phyloP scores from a whole-genome alignment of 1,140 invertebrate genomes.

The Trachelipus rathkii region DNA sequence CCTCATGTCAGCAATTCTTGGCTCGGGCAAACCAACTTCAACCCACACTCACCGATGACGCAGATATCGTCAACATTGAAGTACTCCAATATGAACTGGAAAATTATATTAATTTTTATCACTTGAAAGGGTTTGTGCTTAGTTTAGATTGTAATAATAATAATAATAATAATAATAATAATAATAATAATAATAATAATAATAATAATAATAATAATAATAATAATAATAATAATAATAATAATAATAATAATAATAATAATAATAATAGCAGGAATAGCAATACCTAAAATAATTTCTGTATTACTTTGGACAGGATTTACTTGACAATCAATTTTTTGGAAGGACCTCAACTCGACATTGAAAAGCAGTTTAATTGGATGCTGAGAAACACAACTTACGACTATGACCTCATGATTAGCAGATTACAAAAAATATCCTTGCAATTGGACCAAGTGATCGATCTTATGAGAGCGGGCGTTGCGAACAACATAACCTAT shows the following conservation, averaged over 20 bases:
- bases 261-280: no score
- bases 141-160: no score
- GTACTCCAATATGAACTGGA: constrained; percentile 19
- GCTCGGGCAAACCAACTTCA: not conserved
- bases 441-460: constrained; percentile 46
- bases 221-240: no score
- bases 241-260: no score
- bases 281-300: no score
- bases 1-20: constrained; percentile 12
- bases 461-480: constrained; percentile 45
- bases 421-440: constrained; percentile 28
- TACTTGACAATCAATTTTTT: constrained; percentile 44
- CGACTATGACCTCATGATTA: constrained; percentile 42
- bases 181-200: no score
- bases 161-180: no score
- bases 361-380: constrained; percentile 45
- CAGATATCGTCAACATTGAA: constrained; percentile 20
- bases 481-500: constrained; percentile 39
- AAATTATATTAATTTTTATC: constrained; percentile 18
- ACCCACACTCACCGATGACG: constrained; percentile 16
- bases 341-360: constrained; percentile 46
- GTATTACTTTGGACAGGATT: constrained; percentile 25
- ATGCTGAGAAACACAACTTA: constrained; percentile 32
- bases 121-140: constrained; percentile 7
- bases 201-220: no score